Evolutionary conservation across 2,888 invertebrate genomes (phyloP).

Genomic region (Megamerina dolium): DNA sequence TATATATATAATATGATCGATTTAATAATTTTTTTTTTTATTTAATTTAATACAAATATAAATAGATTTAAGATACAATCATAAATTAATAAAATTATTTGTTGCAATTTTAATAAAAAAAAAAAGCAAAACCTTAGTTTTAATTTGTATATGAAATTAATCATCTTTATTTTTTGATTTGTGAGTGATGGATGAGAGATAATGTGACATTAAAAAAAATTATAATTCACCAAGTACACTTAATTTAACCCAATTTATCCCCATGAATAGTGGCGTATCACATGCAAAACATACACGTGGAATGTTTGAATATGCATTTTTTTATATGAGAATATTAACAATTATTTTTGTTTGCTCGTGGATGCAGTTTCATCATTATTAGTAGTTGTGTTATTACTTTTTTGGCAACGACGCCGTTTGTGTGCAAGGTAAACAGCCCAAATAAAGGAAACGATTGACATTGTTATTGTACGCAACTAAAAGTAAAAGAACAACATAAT

Average conservation of each 20-base stretch:
- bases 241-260: no score
- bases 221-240: no score
- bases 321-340: no score
- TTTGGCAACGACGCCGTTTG: slow-evolving; percentile 54
- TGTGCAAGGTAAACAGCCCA: slow-evolving; percentile 72
- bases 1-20: background rate
- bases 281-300: no score
- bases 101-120: background rate
- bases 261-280: no score
- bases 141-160: no score
- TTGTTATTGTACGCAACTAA: slow-evolving; percentile 68
- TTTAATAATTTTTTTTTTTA: background rate
- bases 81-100: slow-evolving; percentile 3
- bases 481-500: slow-evolving; percentile 37
- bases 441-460: slow-evolving; percentile 70
- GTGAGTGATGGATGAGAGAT: no score
- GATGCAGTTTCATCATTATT: background rate
- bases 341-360: no score
- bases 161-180: no score
- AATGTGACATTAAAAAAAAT: no score
- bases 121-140: no score
- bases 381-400: background rate
- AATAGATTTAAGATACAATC: background rate
- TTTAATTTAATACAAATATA: background rate
- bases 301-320: no score